A percentile compares a stretch with the other conserved stretches of the same genome.
phyloP scores from a whole-genome alignment of 2,888 invertebrate genomes.

The Thereva unica region DNA sequence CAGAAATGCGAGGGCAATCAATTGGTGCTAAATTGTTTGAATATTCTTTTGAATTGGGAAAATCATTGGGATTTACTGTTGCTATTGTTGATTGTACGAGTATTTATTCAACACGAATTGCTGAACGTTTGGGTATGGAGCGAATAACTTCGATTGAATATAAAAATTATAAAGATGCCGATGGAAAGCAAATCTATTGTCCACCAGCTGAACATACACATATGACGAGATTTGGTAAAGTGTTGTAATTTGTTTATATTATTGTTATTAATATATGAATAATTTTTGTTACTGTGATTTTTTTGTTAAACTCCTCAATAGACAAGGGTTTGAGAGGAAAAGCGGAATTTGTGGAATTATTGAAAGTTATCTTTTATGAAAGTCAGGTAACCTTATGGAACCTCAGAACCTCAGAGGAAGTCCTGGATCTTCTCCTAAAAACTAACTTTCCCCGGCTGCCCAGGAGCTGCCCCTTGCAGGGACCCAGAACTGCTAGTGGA shows the following conservation, averaged over 20 bases:
- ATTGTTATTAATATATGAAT: too few species aligned
- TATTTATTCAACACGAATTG: slow-evolving; percentile 40
- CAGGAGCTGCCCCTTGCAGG: too few species aligned
- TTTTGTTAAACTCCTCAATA: too few species aligned
- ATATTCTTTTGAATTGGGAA: slow-evolving; percentile 38
- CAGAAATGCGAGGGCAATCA: slow-evolving; percentile 38
- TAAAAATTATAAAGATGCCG: slow-evolving; percentile 39
- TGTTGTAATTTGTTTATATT: slow-evolving; percentile 18
- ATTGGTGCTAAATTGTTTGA: slow-evolving; percentile 42
- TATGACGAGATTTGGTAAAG: slow-evolving; percentile 42
- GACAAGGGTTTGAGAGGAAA: too few species aligned
- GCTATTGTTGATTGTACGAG: slow-evolving; percentile 42
- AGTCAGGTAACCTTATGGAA: too few species aligned
- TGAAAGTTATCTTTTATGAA: too few species aligned
- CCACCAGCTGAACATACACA: slow-evolving; percentile 41
- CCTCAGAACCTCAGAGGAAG: too few species aligned
- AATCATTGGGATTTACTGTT: slow-evolving; percentile 37
- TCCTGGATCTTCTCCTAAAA: too few species aligned
- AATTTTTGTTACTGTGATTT: too few species aligned
- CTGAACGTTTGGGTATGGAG: slow-evolving; percentile 40
- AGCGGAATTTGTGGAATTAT: too few species aligned
- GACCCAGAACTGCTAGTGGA: too few species aligned
- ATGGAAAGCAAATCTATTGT: slow-evolving; percentile 40
- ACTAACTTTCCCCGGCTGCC: too few species aligned
- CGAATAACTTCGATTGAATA: slow-evolving; percentile 38